phyloP scores from a whole-genome alignment of 2,888 invertebrate genomes.

The Acutogordius australiensis region DNA sequence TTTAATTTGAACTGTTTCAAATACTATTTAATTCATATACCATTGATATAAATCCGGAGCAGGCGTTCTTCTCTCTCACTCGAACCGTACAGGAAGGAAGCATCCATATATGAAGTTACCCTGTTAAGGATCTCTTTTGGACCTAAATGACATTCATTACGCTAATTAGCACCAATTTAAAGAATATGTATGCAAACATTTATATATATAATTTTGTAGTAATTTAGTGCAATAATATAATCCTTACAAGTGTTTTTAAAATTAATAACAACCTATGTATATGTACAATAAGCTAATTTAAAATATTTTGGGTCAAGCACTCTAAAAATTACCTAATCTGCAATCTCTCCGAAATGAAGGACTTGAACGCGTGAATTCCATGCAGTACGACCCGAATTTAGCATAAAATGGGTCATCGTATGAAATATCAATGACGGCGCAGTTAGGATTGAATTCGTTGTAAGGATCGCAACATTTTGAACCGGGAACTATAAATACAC shows the following conservation, averaged over 20 bases:
- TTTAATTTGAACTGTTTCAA: too few species aligned
- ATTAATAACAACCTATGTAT: too few species aligned
- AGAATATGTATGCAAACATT: too few species aligned
- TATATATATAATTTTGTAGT: too few species aligned
- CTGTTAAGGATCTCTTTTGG: neutral
- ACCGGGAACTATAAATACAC: neutral
- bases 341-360: neutral
- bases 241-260: too few species aligned
- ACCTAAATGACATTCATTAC: too few species aligned
- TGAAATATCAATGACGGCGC: neutral
- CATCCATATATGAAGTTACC: slow-evolving; percentile 73
- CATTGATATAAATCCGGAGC: neutral
- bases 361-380: slow-evolving; percentile 3
- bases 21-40: too few species aligned
- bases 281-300: too few species aligned
- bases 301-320: too few species aligned
- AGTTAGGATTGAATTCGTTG: neutral
- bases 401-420: neutral
- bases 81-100: slow-evolving; percentile 81
- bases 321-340: slow-evolving; percentile 1
- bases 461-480: neutral
- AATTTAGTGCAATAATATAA: too few species aligned
- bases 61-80: slow-evolving; percentile 28
- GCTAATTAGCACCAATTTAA: too few species aligned
- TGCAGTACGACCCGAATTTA: neutral